Evolutionary conservation across 2,113 vertebrate species (phyloP).

Genomic region (Myrmecobius fasciatus): DNA sequence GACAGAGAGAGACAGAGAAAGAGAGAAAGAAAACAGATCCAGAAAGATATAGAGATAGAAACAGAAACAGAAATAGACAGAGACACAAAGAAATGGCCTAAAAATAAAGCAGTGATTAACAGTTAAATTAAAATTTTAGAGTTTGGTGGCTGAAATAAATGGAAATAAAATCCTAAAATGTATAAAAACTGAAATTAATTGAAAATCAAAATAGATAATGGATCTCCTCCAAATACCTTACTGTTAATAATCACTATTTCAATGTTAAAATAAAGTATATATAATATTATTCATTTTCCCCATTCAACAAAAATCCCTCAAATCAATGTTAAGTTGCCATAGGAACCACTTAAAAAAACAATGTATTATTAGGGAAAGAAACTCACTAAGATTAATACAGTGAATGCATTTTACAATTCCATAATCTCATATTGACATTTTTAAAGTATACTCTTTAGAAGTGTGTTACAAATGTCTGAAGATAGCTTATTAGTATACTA

Average conservation of each 20-base stretch:
- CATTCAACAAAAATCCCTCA: not conserved
- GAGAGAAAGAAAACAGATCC: not conserved
- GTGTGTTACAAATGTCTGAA: not conserved
- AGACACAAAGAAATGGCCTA: slow-evolving; percentile 53
- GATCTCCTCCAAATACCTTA: slow-evolving; percentile 43
- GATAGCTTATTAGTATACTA: not conserved
- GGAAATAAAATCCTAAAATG: slow-evolving; percentile 68
- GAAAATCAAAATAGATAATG: slow-evolving; percentile 75
- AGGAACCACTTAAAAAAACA: slow-evolving; percentile 13
- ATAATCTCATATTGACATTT: not conserved
- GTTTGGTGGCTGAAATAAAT: slow-evolving; percentile 68
- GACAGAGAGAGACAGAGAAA: not conserved
- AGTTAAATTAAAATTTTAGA: slow-evolving; percentile 75
- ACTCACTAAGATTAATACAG: not conserved
- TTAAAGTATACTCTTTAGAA: not conserved
- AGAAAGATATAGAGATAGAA: not conserved
- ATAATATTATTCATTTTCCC: slow-evolving; percentile 41
- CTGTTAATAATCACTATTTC: slow-evolving; percentile 47
- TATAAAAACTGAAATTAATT: slow-evolving; percentile 68
- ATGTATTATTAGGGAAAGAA: not conserved
- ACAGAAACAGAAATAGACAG: slow-evolving; percentile 27
- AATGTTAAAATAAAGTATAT: slow-evolving; percentile 52
- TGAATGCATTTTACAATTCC: not conserved
- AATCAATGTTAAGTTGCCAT: slow-evolving; percentile 46
- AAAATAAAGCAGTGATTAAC: slow-evolving; percentile 71